A percentile compares a stretch with the other conserved stretches of the same genome.
Conservation (phyloP, 2,113 vertebrate species). For the Pelecanoides urinatrix region DNA sequence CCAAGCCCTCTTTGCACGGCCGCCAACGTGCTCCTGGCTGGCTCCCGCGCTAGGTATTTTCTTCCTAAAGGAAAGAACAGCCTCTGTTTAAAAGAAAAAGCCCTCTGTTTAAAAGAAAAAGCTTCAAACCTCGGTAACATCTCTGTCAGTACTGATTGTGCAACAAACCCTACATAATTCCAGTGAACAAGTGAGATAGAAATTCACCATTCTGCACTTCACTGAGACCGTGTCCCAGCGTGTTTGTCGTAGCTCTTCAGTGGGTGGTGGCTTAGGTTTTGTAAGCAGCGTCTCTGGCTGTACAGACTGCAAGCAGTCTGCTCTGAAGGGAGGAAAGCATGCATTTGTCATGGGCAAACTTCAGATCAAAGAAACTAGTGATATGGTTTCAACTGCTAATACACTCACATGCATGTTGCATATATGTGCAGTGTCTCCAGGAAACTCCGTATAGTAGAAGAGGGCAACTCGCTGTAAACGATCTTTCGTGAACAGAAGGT, state of each 20-base stretch:
- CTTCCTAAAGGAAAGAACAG: background rate
- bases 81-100: background rate
- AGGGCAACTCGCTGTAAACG: background rate
- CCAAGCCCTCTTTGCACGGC: background rate
- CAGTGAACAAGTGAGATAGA: background rate
- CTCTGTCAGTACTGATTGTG: background rate
- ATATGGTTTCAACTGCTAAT: background rate
- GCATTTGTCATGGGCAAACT: background rate
- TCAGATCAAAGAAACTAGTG: background rate
- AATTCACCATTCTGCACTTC: background rate
- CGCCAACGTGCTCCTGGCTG: rapidly evolving
- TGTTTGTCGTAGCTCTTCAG: background rate
- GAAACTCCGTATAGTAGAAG: background rate
- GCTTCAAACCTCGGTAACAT: background rate
- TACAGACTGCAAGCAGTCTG: background rate
- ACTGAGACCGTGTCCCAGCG: rapidly evolving
- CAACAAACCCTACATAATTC: background rate
- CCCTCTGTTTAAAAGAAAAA: background rate
- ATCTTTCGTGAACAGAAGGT: background rate
- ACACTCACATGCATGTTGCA: background rate
- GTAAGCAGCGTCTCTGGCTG: background rate
- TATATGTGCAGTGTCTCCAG: background rate
- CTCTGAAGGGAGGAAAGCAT: background rate
- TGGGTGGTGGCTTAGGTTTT: background rate
- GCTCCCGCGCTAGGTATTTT: background rate